Conservation (phyloP, 1,140 invertebrate genomes). For the Cotesia glomerata region DNA sequence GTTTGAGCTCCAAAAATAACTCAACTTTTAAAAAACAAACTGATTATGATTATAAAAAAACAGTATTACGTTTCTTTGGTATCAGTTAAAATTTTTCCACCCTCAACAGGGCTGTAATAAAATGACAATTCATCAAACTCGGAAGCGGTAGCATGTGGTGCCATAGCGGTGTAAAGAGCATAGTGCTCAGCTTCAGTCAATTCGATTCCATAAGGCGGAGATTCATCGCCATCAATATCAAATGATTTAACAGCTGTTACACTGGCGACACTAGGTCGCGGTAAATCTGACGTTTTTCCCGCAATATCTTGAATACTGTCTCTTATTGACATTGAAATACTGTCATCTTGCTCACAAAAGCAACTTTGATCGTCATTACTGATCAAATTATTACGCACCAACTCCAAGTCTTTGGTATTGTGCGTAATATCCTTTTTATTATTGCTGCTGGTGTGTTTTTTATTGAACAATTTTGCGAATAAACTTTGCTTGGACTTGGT, state of each 20-base stretch:
- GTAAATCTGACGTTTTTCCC: constrained; percentile 28
- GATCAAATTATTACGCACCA: background rate
- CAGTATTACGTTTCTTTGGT: constrained; percentile 43
- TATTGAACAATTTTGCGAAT: constrained; percentile 72
- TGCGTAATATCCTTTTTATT: too few relatives aligned
- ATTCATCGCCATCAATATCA: constrained; percentile 47
- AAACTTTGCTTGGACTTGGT: constrained; percentile 68
- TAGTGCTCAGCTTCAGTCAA: constrained; percentile 86
- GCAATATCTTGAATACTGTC: constrained; percentile 25
- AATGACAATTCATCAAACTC: constrained; percentile 87
- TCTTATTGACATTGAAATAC: constrained; percentile 30
- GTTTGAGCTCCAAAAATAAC: too few relatives aligned
- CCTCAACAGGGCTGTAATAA: constrained; percentile 84
- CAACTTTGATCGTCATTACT: constrained; percentile 17
- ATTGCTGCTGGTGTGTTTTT: constrained; percentile 32
- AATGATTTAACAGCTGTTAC: constrained; percentile 39
- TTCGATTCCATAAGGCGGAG: constrained; percentile 62
- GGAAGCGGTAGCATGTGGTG: constrained; percentile 81
- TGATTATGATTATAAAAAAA: background rate
- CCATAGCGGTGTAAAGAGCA: constrained; percentile 81
- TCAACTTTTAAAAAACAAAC: background rate
- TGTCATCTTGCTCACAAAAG: constrained; percentile 39
- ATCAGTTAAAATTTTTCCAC: constrained; percentile 68
- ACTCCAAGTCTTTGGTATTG: constrained; percentile 57
- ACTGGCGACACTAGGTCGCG: constrained; percentile 39